These are phyloP conservation scores for Aythya fuligula DNA, from an alignment of 2,797 vertebrate genomes.

Conservation along the genomic window DNA sequence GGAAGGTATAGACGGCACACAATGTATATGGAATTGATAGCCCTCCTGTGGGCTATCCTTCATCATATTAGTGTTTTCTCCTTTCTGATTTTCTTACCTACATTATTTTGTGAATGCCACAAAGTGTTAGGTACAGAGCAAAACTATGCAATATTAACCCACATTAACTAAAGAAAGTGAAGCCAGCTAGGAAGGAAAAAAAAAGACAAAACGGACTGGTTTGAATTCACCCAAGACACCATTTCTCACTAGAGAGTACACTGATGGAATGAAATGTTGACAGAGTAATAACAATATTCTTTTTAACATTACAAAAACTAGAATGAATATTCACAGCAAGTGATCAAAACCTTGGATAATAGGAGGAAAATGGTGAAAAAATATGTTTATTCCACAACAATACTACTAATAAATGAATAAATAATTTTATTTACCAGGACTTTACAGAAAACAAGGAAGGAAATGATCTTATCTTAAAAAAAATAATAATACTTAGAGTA, in stretches of 20 bases:
- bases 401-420: neutral
- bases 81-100: neutral
- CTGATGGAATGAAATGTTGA: neutral
- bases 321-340: neutral
- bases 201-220: neutral
- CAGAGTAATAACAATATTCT: neutral
- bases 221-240: neutral
- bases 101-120: neutral
- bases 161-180: neutral
- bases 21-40: neutral
- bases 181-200: neutral
- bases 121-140: neutral
- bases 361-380: conserved; percentile 21
- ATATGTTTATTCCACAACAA: conserved; percentile 1
- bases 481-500: conserved; percentile 9
- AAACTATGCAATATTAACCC: neutral
- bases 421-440: conserved; percentile 5
- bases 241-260: neutral
- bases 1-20: neutral
- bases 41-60: neutral
- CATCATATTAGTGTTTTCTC: neutral
- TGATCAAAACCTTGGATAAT: neutral
- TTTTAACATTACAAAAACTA: neutral
- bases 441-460: neutral
- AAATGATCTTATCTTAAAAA: conserved; percentile 35